These are phyloP conservation scores for Zele albiditarsus DNA, from an alignment of 2,888 invertebrate genomes.

Conservation along the genomic window DNA sequence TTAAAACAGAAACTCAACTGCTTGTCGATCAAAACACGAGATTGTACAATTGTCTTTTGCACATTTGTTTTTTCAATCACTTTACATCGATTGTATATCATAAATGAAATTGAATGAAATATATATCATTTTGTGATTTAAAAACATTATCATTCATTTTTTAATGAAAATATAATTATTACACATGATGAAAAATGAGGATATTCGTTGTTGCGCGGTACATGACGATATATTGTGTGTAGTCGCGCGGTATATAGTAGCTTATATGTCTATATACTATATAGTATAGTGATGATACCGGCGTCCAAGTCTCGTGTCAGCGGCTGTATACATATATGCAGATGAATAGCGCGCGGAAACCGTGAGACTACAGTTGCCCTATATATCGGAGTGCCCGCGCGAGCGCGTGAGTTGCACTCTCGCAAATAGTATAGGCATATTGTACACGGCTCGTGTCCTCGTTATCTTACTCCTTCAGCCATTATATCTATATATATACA, in stretches of 20 bases:
- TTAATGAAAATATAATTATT: too few relatives aligned
- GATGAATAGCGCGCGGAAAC: constrained; percentile 72
- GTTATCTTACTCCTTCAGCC: neutral
- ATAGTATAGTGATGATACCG: constrained; percentile 7
- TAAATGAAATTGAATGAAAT: neutral
- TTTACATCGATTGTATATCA: neutral
- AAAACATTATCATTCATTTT: too few relatives aligned
- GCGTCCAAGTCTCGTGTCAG: constrained; percentile 42
- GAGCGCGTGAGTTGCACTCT: constrained; percentile 49
- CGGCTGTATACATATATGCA: constrained; percentile 62
- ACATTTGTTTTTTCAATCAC: neutral
- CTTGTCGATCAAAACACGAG: constrained; percentile 14
- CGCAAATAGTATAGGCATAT: constrained; percentile 46
- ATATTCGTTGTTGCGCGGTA: neutral
- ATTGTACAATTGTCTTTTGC: neutral
- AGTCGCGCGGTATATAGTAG: neutral
- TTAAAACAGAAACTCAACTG: neutral
- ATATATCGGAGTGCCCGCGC: constrained; percentile 66
- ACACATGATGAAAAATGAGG: neutral
- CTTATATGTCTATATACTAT: neutral
- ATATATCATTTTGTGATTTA: too few relatives aligned
- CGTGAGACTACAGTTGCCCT: constrained; percentile 72
- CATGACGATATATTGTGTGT: neutral
- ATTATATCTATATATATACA: constrained; percentile 9
- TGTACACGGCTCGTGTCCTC: constrained; percentile 49